Base-by-base conservation (phyloP, 2,113 vertebrate species). In the Lophochroa leadbeateri region DNA sequence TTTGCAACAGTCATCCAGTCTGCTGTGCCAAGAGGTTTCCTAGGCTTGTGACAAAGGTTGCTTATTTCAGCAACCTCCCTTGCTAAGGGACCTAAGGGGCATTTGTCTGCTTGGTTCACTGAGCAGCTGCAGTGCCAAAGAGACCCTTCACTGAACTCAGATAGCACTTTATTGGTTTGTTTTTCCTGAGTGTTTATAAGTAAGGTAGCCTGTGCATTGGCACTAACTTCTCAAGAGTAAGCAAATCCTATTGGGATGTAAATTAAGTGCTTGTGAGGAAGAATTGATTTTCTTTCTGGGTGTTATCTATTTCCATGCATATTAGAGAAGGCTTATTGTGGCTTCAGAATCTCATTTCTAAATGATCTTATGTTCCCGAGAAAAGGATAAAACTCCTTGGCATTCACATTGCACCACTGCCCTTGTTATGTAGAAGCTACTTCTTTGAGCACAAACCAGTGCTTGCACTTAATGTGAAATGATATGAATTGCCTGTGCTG, bases 301-400 rank as follows among this genome's bases (percentile, higher is more conserved):
- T n/a, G 12, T 93, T 72, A n/a, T 7, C 46, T 70, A 1, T 65
- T 91, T 61, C 53, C 50, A 25, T 20, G 19, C 1, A 1, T 76
- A 25, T 61, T 46, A 81, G 82, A 61, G 50, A 68, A 35, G 44
- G 61, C 37, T 76, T 69, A 4, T 25, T 76, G 33, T 25, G 41
- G 33, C 47, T 95, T 67, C 46, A 72, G 67, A 85, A 76, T 85
- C 46, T 92, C 78, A 65, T 83, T 94, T 89, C 43, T 24, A 37
- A 87, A 55, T 11, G 39, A 74, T 91, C 46, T 84, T 10, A 50
- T 33, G 31, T 77, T 92, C 44, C 74, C 31, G 35, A 81, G 88
- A 67, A 71, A 79, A 87, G 46, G 68, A 58, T 24, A 18, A 14
- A 75, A 29, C 29, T 82, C 39, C 47, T 39, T 77, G 92, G 50